These are phyloP conservation scores for Pachymerium ferrugineum DNA, from an alignment of 2,888 invertebrate species.

Conservation along the genomic window DNA sequence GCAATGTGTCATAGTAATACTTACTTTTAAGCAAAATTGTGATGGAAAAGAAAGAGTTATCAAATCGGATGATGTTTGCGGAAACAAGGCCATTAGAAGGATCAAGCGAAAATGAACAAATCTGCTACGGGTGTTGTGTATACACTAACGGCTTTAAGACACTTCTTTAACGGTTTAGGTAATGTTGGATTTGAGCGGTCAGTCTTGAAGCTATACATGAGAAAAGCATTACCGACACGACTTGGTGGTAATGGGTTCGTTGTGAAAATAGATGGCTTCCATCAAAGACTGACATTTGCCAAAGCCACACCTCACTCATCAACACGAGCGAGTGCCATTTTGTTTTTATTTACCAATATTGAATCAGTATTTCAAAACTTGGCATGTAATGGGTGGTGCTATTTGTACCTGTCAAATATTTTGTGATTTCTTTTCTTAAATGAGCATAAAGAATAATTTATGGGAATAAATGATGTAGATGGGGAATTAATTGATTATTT, in stretches of 20 bases:
- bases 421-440: neutral
- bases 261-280: neutral
- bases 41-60: neutral
- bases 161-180: neutral
- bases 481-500: too few species aligned
- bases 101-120: neutral
- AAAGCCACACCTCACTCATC: neutral
- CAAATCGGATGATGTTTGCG: neutral
- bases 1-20: too few species aligned
- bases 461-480: too few species aligned
- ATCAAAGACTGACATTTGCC: conserved; percentile 2
- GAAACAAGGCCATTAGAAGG: neutral
- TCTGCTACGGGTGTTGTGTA: neutral
- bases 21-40: too few species aligned
- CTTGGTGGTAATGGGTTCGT: neutral
- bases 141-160: neutral
- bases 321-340: neutral
- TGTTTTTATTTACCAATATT: neutral
- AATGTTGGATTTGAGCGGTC: neutral
- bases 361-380: neutral
- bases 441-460: too few species aligned
- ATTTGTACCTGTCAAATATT: neutral
- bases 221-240: neutral
- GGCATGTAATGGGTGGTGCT: too few species aligned
- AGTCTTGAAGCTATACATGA: neutral